Evolutionary conservation across 2,797 vertebrate genomes (phyloP).

Genomic region (Spondyliosoma cantharus): DNA sequence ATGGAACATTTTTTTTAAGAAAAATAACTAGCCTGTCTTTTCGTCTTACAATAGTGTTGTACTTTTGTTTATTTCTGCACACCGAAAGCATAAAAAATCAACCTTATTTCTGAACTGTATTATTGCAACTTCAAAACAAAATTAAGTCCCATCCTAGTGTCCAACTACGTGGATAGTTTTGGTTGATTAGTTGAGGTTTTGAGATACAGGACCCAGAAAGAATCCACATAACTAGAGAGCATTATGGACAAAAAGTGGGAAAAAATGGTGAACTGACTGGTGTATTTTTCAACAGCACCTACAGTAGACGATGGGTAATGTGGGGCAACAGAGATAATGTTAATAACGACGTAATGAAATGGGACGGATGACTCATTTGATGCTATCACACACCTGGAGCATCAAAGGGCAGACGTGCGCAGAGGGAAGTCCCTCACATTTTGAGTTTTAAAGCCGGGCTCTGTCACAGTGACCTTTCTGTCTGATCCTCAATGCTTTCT

Average conservation of each 20-base stretch:
- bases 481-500: conserved; percentile 4
- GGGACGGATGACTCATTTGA: conserved; percentile 66
- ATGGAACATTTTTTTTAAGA: no score
- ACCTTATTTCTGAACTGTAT: neutral
- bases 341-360: conserved; percentile 78
- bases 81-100: neutral
- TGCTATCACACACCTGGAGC: conserved; percentile 82
- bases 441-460: conserved; percentile 36
- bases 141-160: neutral
- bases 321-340: conserved; percentile 62
- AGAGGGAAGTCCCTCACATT: conserved; percentile 37
- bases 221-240: neutral
- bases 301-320: conserved; percentile 35
- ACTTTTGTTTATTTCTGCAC: neutral
- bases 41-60: neutral
- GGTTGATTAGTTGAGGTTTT: conserved; percentile 5
- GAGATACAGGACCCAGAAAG: neutral
- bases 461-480: conserved; percentile 20
- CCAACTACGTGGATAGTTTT: neutral
- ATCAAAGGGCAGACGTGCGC: conserved; percentile 71
- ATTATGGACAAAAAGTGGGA: neutral
- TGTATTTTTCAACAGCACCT: conserved; percentile 16
- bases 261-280: neutral
- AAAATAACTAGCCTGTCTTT: no score
- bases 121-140: neutral